Evolutionary conservation across 2,113 vertebrate genomes (phyloP).

Genomic region (Bathybates hornii): DNA sequence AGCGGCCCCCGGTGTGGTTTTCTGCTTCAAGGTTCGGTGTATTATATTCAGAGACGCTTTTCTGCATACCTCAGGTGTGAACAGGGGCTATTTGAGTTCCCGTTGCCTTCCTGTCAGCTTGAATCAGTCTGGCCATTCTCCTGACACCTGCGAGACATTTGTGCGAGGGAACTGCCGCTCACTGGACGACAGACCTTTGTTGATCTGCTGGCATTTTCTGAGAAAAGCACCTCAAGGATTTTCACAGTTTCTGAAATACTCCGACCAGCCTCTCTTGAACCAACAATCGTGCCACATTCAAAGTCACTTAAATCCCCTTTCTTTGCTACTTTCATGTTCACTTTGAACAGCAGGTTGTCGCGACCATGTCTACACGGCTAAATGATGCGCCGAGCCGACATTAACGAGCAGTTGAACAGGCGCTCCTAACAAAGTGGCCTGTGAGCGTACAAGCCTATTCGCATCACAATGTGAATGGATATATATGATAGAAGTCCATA

Average conservation of each 20-base stretch:
- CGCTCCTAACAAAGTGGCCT: not conserved
- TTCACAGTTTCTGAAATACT: not conserved
- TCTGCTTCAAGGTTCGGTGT: not conserved
- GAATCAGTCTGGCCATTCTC: not conserved
- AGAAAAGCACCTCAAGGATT: not conserved
- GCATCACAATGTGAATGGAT: not conserved
- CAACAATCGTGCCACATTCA: not conserved
- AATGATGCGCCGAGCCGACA: accelerated
- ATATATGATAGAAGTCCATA: not conserved
- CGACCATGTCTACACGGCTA: not conserved
- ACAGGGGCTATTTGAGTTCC: not conserved
- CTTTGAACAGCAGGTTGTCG: not conserved
- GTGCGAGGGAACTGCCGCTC: not conserved
- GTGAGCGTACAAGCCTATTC: not conserved
- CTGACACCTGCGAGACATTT: not conserved
- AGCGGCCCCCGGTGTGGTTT: accelerated
- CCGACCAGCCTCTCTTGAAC: not conserved
- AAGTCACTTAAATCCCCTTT: not conserved
- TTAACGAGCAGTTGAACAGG: not conserved
- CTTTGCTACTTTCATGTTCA: not conserved
- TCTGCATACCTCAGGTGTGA: not conserved
- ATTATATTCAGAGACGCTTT: not conserved
- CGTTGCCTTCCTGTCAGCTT: not conserved
- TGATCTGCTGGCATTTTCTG: not conserved
- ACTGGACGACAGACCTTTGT: not conserved